phyloP scores from a whole-genome alignment of 2,888 invertebrate genomes.

The Steinernema hermaphroditum region DNA sequence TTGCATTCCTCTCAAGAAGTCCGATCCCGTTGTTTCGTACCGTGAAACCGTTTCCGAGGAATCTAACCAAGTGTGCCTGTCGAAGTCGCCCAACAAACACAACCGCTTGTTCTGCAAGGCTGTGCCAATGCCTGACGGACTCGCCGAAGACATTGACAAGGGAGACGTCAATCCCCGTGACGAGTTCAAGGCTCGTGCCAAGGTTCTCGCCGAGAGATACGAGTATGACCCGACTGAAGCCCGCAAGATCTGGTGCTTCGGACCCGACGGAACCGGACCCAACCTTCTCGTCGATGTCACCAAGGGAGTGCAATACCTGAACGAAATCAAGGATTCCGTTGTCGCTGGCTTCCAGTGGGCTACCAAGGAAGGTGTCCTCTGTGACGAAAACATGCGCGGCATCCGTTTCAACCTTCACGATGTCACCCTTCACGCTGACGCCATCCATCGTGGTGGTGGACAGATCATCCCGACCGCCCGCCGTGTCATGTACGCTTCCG shows the following conservation, averaged over 20 bases:
- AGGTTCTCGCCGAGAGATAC: slow-evolving; percentile 91
- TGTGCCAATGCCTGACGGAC: slow-evolving; percentile 90
- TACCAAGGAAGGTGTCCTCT: slow-evolving; percentile 96
- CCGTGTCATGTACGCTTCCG: slow-evolving; percentile 92
- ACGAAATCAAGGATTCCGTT: slow-evolving; percentile 91
- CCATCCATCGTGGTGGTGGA: slow-evolving; percentile 99
- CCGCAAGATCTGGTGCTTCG: slow-evolving; percentile 79
- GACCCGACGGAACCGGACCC: slow-evolving; percentile 97
- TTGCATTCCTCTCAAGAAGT: slow-evolving; percentile 96
- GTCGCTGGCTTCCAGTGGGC: slow-evolving; percentile 78
- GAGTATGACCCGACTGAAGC: slow-evolving; percentile 96
- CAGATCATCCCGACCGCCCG: slow-evolving; percentile 77
- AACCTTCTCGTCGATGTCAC: slow-evolving; percentile 96
- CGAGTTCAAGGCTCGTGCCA: slow-evolving; percentile 92
- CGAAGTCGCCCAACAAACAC: slow-evolving; percentile 99
- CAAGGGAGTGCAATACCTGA: slow-evolving; percentile 99
- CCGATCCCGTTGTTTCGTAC: slow-evolving; percentile 98
- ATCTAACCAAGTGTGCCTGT: slow-evolving; percentile 91
- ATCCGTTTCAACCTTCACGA: slow-evolving; percentile 97
- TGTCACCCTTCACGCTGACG: slow-evolving; percentile 98
- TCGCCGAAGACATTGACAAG: slow-evolving; percentile 94
- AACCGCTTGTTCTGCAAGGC: slow-evolving; percentile 96
- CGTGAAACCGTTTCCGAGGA: slow-evolving; percentile 89
- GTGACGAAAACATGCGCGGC: slow-evolving; percentile 95
- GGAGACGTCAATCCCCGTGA: slow-evolving; percentile 92